These are phyloP conservation scores for Cyclargus thomasi DNA, from an alignment of 1,140 invertebrate genomes.

Conservation along the genomic window DNA sequence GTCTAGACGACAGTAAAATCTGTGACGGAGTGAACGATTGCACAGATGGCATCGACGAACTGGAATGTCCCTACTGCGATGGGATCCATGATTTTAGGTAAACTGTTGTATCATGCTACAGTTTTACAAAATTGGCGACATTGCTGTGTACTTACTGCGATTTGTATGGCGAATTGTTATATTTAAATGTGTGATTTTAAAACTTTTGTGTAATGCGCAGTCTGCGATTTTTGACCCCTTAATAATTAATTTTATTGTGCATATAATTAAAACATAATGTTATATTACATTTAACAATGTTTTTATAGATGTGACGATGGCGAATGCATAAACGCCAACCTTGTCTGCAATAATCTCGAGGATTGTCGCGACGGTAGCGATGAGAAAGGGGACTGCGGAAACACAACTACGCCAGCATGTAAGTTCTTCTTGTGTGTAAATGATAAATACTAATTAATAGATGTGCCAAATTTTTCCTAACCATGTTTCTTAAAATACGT, in stretches of 20 bases:
- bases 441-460: too few relatives aligned
- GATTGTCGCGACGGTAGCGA: conserved; percentile 86
- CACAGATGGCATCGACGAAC: conserved; percentile 76
- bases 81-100: conserved; percentile 58
- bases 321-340: conserved; percentile 64
- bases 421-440: conserved; percentile 22
- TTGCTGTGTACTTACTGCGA: not conserved
- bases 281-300: too few relatives aligned
- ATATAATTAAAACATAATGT: too few relatives aligned
- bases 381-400: conserved; percentile 75
- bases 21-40: conserved; percentile 75
- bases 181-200: not conserved
- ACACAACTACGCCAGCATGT: conserved; percentile 35
- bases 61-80: conserved; percentile 64
- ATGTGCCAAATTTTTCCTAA: too few relatives aligned
- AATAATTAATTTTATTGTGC: not conserved
- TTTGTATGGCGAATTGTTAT: not conserved
- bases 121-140: too few relatives aligned
- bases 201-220: not conserved
- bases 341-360: conserved; percentile 65
- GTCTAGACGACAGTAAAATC: conserved; percentile 57
- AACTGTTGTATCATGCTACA: conserved; percentile 20
- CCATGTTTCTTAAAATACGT: too few relatives aligned
- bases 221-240: not conserved
- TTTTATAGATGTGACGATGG: conserved; percentile 53